A percentile compares a stretch with the other conserved stretches of the same genome.
Evolutionary conservation across 2,113 vertebrate species (phyloP).

Genomic region (Sceloporus tristichus): DNA sequence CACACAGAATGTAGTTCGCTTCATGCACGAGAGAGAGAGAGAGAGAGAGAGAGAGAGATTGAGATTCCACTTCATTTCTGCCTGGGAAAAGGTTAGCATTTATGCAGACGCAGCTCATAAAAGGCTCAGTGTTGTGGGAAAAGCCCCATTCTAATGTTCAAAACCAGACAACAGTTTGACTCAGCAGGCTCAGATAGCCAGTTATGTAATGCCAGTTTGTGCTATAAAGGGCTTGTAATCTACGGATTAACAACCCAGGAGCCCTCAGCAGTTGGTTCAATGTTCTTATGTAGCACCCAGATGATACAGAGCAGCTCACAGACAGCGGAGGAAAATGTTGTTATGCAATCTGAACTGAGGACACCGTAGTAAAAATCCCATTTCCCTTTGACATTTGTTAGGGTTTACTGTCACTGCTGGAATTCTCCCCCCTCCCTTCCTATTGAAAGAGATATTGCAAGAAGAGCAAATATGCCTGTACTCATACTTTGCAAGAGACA

Average conservation of each 20-base stretch:
- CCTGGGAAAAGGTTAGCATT: neutral
- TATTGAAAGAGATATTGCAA: neutral
- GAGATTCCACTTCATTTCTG: slow-evolving; percentile 13
- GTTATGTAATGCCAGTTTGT: slow-evolving; percentile 53
- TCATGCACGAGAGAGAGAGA: neutral
- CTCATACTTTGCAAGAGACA: neutral
- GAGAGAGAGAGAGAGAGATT: neutral
- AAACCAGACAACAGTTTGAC: slow-evolving; percentile 45
- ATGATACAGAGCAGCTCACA: slow-evolving; percentile 30
- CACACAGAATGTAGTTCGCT: no score
- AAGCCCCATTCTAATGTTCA: slow-evolving; percentile 12
- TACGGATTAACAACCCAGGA: slow-evolving; percentile 55
- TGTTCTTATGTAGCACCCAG: slow-evolving; percentile 6
- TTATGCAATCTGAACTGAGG: slow-evolving; percentile 38
- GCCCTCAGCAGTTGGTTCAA: slow-evolving; percentile 5
- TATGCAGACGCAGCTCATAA: neutral
- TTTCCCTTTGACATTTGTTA: slow-evolving; percentile 45
- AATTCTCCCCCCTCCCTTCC: neutral
- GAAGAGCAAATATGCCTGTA: neutral
- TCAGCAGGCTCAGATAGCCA: slow-evolving; percentile 33
- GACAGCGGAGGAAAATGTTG: neutral
- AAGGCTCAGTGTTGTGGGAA: slow-evolving; percentile 28
- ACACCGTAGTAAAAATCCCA: slow-evolving; percentile 1
- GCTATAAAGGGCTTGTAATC: slow-evolving; percentile 61
- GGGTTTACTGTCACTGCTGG: slow-evolving; percentile 39